Evolutionary conservation across 2,797 vertebrate genomes (phyloP).

Genomic region (Anableps anableps): DNA sequence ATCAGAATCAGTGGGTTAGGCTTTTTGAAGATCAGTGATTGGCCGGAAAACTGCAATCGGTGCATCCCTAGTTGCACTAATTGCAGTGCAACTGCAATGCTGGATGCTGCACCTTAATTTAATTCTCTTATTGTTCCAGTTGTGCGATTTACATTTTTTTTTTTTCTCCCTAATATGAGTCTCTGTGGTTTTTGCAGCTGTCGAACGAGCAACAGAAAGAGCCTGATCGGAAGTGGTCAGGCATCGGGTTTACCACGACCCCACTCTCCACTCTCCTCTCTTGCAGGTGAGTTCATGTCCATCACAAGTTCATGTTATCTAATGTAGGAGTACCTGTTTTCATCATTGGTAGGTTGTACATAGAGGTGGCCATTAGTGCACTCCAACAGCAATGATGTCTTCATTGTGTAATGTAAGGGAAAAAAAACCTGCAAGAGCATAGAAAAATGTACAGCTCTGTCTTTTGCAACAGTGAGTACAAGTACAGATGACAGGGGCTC

Average conservation of each 20-base stretch:
- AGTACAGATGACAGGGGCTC: background rate
- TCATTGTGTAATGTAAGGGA: conserved; percentile 38
- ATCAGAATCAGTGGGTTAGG: too few species aligned
- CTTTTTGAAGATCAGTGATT: too few species aligned
- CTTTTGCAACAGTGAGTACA: conserved; percentile 10
- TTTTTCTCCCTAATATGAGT: conserved; percentile 30
- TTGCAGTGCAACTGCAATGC: too few species aligned
- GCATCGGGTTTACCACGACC: conserved; percentile 92
- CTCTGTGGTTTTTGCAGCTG: conserved; percentile 85
- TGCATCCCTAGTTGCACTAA: too few species aligned
- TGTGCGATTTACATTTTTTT: background rate
- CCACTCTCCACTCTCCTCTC: conserved; percentile 95
- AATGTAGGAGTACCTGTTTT: background rate
- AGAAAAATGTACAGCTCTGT: conserved; percentile 12
- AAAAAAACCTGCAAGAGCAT: conserved; percentile 26
- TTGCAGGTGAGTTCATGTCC: conserved; percentile 86
- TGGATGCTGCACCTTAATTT: background rate
- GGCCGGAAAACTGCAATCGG: too few species aligned
- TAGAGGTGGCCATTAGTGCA: conserved; percentile 21
- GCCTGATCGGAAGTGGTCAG: conserved; percentile 94
- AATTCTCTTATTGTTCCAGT: background rate
- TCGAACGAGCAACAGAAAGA: conserved; percentile 97
- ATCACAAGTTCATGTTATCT: background rate
- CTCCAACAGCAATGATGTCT: conserved; percentile 39
- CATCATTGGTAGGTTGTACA: background rate